These are phyloP conservation scores for Congeria kusceri DNA, from an alignment of 2,888 invertebrate species.

Conservation along the genomic window DNA sequence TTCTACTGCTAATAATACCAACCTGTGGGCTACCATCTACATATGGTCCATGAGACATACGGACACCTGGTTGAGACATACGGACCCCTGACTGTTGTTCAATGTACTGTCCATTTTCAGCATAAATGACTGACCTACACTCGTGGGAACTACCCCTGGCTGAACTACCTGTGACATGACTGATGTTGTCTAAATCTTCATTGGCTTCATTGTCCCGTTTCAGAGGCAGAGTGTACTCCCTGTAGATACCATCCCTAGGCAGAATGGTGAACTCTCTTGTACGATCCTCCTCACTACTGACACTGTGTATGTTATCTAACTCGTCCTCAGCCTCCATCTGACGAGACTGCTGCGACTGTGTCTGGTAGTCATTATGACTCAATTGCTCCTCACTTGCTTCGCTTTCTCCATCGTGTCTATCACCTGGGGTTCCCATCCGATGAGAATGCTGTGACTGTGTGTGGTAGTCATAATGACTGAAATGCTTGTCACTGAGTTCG, in stretches of 20 bases:
- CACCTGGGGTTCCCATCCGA: too few species aligned
- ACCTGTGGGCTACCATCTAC: not conserved
- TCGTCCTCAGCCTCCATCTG: not conserved
- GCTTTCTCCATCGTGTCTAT: too few species aligned
- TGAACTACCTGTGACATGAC: not conserved
- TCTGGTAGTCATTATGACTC: too few species aligned
- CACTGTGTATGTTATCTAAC: not conserved
- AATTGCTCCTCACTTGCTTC: too few species aligned
- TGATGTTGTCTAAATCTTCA: not conserved
- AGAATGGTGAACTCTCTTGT: conserved; percentile 1
- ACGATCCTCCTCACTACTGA: conserved; percentile 14
- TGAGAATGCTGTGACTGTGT: too few species aligned
- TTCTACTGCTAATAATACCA: not conserved
- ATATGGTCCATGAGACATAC: not conserved
- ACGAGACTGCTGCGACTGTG: too few species aligned
- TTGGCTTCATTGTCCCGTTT: not conserved
- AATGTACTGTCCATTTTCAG: not conserved
- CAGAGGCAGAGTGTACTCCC: conserved; percentile 17
- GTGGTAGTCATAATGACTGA: too few species aligned
- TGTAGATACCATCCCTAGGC: not conserved
- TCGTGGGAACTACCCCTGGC: not conserved
- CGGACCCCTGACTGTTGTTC: not conserved
- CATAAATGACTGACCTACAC: not conserved
- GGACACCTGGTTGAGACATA: not conserved
- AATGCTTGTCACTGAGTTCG: too few species aligned